Evolutionary conservation across 2,113 vertebrate species (phyloP), one percentile per base, ranked within the genome.

Genomic region (Pelusios castaneus): DNA sequence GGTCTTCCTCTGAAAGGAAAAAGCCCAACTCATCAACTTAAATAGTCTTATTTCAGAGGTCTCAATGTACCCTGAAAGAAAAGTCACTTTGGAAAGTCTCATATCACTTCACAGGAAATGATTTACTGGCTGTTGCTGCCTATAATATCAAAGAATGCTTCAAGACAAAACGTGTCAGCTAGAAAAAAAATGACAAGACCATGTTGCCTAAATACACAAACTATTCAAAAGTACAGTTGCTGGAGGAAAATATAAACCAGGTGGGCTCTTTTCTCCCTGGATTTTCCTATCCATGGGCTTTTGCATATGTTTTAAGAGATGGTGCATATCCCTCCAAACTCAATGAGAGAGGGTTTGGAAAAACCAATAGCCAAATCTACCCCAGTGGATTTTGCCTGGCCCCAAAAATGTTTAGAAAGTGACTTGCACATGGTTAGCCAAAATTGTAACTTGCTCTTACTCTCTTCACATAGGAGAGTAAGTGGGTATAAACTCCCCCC

Each of bases 151-250:
- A 8, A 5, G 17, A 27, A 38, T 47, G 45, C 58, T 83, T 80
- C 55, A 80, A 76, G 27, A 1, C 73, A 34, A 41, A 10, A 55
- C 47, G 41, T 41, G 38, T 52, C 82, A 92, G 41, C 12, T 21
- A 45, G 24, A 76, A 76, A 76, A 76, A 47, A 58, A 89, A 27
- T 54, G 63, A 84, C 13, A 88, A 81, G 51, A 47, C 52, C 21
- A 19, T 0, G 0, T 45, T 89, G 73, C n/a, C 49, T 29, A 51
- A 88, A 21, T 21, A 54, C 60, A 77, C 24, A 24, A 14, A 25
- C 45, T 56, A 29, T 5, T 8, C 52, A 13, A 21, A 82, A 25
- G n/a, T 58, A 45, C 14, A 4, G 1, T 51, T 81, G 17, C 0
- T 45, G 22, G 87, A 29, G 63, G 77, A 80, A 89, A 85, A 43